Evolutionary conservation across 1,140 invertebrate genomes (phyloP), one percentile per base, ranked within the genome.

Genomic region (silkworm (Bombyx mori)): DNA sequence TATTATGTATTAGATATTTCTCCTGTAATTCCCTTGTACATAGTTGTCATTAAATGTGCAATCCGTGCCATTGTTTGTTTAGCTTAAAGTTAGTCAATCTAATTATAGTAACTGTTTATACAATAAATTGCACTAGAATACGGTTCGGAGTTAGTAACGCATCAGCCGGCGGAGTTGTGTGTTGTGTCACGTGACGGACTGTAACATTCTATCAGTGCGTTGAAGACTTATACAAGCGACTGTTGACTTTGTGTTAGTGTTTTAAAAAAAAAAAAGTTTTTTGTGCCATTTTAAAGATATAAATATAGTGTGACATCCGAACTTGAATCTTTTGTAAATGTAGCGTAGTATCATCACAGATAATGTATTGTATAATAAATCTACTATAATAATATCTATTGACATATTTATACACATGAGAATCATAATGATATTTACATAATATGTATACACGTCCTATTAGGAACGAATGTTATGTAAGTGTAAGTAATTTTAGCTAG

Each of bases 251-350:
- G 81, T 83, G 79, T 82, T 87, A 87, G 84, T 85, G 82, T 87
- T 82, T 78, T 83, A 84, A 80, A 10, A 10, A 26, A 50, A 22
- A 50, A 44, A 78, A 80, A 77, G 78, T 82, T 87, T 82, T 87
- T 87, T 85, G 84, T 87, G 84, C 84, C 84, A 87, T 87, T 84
- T 87, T 82, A 86, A 84, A 73, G 80, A 74, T 81, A 84, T 86
- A 71, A 73, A 80, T 77, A 61, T 77, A 85, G 82, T 82, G 78
- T 80, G 84, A 87, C 82, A 85, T 87, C 84, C 84, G 81, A 87
- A 85, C 84, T 85, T 82, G 80, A 82, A 80, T 81, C 42, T 77
- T 81, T 70, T 83, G 79, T 82, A 74, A 82, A 79, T 75, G 2
- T 55, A 77, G 73, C 66, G 76, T 84, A 84, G 78, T 73, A 70